These are phyloP conservation scores for Phalanger gymnotis DNA, from an alignment of 2,797 vertebrate species.

Conservation along the genomic window DNA sequence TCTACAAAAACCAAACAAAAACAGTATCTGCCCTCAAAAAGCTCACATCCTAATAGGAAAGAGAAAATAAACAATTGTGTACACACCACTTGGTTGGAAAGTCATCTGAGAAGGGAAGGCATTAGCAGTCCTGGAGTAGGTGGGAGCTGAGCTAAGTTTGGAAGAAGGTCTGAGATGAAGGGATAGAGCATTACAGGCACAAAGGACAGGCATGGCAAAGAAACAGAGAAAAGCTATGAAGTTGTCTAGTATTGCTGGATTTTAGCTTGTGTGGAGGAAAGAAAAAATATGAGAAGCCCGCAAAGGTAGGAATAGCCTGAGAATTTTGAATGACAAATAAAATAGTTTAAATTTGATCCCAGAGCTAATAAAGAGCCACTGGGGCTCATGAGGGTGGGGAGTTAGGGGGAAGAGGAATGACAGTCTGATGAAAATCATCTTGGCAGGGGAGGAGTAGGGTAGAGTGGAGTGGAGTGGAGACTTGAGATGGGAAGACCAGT, in stretches of 20 bases:
- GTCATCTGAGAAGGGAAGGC: not conserved
- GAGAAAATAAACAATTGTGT: not conserved
- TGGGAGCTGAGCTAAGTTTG: not conserved
- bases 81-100: not conserved
- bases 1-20: not conserved
- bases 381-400: not conserved
- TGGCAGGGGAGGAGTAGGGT: no score
- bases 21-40: not conserved
- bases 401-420: not conserved
- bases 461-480: no score
- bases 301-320: not conserved
- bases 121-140: not conserved
- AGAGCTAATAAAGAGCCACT: not conserved
- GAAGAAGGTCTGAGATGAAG: not conserved
- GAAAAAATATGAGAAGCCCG: not conserved
- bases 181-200: not conserved
- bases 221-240: not conserved
- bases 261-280: not conserved
- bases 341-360: not conserved
- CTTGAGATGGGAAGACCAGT: no score
- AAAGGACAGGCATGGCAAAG: not conserved
- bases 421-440: not conserved
- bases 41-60: not conserved
- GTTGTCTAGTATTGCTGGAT: not conserved
- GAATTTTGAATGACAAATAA: not conserved